Conservation (phyloP, 1,140 invertebrate genomes). For the Trichonephila clavata region DNA sequence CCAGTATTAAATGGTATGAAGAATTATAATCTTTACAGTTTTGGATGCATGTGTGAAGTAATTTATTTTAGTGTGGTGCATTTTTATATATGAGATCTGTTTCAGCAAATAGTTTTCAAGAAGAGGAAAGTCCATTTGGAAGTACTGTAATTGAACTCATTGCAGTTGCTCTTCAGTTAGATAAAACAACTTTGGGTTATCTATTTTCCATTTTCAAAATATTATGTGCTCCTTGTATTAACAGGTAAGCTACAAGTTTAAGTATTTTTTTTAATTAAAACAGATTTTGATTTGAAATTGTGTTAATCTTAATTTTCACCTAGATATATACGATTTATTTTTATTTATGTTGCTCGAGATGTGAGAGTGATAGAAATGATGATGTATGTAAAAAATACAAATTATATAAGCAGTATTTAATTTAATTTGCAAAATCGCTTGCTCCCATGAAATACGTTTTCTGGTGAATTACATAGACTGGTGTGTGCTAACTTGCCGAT, state of each 20-base stretch:
- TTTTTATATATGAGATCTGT: background rate
- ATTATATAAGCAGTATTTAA: too few relatives aligned
- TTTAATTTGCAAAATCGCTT: too few relatives aligned
- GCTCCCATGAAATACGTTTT: too few relatives aligned
- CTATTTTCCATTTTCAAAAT: constrained; percentile 37
- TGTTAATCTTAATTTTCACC: too few relatives aligned
- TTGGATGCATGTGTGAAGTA: background rate
- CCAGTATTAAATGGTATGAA: constrained; percentile 27
- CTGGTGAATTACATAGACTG: too few relatives aligned
- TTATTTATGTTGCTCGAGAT: too few relatives aligned
- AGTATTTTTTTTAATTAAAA: too few relatives aligned
- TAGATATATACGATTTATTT: too few relatives aligned
- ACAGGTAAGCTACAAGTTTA: constrained; percentile 28
- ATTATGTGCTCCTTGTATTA: constrained; percentile 44
- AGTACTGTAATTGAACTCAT: constrained; percentile 59
- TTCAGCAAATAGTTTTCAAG: constrained; percentile 21
- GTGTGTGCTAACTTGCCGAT: too few relatives aligned
- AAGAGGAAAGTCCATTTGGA: constrained; percentile 56
- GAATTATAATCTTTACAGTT: background rate
- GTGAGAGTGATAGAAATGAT: too few relatives aligned
- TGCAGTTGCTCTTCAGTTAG: constrained; percentile 37
- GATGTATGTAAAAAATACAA: too few relatives aligned
- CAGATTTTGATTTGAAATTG: too few relatives aligned
- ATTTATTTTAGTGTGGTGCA: background rate
- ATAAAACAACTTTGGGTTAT: constrained; percentile 32